phyloP scores from a whole-genome alignment of 2,797 vertebrate genomes.

The Valencia hispanica region DNA sequence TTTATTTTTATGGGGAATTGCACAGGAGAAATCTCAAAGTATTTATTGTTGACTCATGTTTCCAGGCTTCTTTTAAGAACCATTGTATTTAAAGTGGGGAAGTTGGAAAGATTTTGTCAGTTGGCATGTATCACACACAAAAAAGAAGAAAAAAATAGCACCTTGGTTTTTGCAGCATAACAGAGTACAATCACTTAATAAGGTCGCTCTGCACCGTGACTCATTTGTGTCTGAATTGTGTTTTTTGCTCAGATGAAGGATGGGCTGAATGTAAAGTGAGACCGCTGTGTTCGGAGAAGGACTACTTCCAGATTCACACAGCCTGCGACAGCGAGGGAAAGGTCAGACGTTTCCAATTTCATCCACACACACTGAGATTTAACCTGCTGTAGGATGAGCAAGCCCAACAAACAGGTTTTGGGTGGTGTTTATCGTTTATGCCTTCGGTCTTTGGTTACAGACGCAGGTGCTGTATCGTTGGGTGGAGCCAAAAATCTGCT shows the following conservation, averaged over 20 bases:
- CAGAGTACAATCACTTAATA: too few species aligned
- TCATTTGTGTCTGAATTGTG: constrained; percentile 8
- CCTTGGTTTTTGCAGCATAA: not conserved
- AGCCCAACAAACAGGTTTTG: not conserved
- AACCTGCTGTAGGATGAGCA: constrained; percentile 9
- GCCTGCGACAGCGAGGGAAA: constrained; percentile 92
- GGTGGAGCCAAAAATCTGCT: constrained; percentile 95
- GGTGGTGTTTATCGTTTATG: not conserved
- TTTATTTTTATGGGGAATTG: not conserved
- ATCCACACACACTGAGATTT: constrained; percentile 4
- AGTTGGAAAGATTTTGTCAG: not conserved
- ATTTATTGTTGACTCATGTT: not conserved
- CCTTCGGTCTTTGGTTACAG: constrained; percentile 65
- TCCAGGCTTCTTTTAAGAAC: not conserved
- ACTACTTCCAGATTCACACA: constrained; percentile 96
- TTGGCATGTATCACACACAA: not conserved
- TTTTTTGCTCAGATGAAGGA: constrained; percentile 85
- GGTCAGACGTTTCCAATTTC: constrained; percentile 77
- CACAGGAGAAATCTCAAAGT: not conserved
- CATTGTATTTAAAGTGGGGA: not conserved
- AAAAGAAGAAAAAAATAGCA: not conserved
- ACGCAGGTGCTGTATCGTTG: constrained; percentile 93
- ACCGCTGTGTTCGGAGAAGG: constrained; percentile 88
- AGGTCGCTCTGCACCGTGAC: not conserved
- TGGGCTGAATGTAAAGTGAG: constrained; percentile 85